A percentile compares a stretch with the other conserved stretches of the same genome.
phyloP scores from a whole-genome alignment of 2,797 vertebrate species.

The Channallabes apus region DNA sequence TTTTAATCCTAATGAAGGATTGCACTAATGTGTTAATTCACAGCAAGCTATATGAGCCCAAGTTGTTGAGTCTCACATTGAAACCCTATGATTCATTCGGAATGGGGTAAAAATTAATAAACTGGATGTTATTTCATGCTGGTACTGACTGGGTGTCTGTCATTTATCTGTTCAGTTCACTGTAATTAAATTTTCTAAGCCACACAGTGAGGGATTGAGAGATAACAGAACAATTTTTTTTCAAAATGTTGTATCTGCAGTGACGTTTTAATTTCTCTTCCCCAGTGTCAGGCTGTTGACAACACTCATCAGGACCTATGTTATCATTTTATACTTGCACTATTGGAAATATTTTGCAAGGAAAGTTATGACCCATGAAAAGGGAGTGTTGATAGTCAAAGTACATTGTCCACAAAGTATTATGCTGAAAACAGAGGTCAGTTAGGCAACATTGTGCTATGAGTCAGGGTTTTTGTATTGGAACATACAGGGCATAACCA shows the following conservation, averaged over 20 bases:
- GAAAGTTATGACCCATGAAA: neutral
- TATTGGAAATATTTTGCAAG: neutral
- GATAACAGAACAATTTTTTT: neutral
- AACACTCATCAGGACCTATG: neutral
- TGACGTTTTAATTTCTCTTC: neutral
- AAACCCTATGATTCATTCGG: neutral
- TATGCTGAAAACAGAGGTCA: neutral
- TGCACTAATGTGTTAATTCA: neutral
- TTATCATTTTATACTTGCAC: neutral
- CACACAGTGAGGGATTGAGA: neutral
- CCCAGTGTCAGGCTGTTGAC: neutral
- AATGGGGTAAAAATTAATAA: neutral
- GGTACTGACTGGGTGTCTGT: neutral
- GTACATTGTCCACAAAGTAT: neutral
- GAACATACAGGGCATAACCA: no score
- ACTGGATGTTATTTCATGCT: neutral
- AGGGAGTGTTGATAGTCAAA: neutral
- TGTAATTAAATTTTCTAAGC: neutral
- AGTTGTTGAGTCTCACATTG: neutral
- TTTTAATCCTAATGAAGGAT: slow-evolving; percentile 30
- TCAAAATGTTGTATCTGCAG: neutral
- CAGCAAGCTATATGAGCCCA: neutral
- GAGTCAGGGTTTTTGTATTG: neutral
- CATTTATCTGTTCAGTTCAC: neutral
- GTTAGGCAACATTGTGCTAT: neutral